A percentile compares a stretch with the other conserved stretches of the same genome.
Conservation (phyloP, 1,140 invertebrate genomes). For the Caerostris extrusa region DNA sequence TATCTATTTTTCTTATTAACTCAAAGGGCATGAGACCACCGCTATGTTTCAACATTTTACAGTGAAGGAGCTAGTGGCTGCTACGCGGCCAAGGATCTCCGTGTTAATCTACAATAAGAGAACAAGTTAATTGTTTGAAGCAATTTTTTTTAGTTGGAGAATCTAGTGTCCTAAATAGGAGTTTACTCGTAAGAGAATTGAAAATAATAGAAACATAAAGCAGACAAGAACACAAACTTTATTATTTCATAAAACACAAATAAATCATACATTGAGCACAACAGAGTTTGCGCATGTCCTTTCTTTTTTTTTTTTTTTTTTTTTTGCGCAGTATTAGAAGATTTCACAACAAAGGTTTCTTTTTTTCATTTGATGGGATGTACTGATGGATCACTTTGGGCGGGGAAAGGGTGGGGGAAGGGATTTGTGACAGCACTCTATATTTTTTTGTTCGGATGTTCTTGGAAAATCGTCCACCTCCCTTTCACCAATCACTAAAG, state of each 20-base stretch:
- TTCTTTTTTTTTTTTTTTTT: not conserved
- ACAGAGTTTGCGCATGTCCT: not conserved
- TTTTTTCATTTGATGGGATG: not conserved
- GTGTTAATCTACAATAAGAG: too few species aligned
- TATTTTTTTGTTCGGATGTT: not conserved
- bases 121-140: too few species aligned
- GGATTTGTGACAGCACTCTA: too few species aligned
- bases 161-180: too few species aligned
- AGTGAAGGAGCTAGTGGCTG: too few species aligned
- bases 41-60: too few species aligned
- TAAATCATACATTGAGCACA: not conserved
- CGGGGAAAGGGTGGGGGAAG: too few species aligned
- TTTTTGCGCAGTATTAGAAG: not conserved
- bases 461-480: not conserved
- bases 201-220: not conserved
- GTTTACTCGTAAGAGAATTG: too few species aligned
- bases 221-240: constrained; percentile 18
- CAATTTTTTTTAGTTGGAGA: too few species aligned
- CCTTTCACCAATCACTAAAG: not conserved
- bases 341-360: not conserved
- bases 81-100: too few species aligned
- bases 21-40: too few species aligned
- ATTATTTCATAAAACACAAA: not conserved
- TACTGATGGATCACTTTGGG: not conserved
- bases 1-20: too few species aligned